A percentile compares a stretch with the other conserved stretches of the same genome.
Conservation (phyloP, 2,888 invertebrate genomes). For the Siphonodentalium dalli region DNA sequence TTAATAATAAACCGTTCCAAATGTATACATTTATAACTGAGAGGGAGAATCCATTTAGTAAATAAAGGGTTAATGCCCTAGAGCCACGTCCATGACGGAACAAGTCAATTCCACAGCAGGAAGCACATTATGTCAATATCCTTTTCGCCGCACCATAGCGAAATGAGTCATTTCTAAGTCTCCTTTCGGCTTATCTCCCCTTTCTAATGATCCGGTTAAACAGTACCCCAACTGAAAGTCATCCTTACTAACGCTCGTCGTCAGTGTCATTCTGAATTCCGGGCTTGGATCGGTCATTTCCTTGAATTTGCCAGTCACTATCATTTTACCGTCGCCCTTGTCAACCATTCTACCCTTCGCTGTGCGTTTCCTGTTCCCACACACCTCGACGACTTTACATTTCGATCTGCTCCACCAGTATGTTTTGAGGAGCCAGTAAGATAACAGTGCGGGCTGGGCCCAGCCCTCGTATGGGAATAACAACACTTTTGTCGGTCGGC, state of each 20-base stretch:
- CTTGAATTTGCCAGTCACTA: conserved; percentile 82
- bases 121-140: no score
- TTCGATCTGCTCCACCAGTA: conserved; percentile 86
- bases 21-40: no score
- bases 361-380: conserved; percentile 78
- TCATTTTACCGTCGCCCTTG: conserved; percentile 79
- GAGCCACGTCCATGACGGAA: no score
- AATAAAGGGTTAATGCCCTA: no score
- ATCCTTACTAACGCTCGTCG: conserved; percentile 82
- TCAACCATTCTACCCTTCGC: conserved; percentile 83
- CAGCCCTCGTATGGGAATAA: conserved; percentile 88
- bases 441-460: conserved; percentile 85
- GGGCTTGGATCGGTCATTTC: conserved; percentile 34
- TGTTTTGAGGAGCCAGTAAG: conserved; percentile 85
- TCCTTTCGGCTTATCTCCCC: conserved; percentile 75
- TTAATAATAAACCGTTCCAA: no score
- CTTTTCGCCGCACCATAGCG: conserved; percentile 83
- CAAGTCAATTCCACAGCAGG: no score
- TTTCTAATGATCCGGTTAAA: conserved; percentile 84
- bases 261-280: conserved; percentile 73
- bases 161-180: conserved; percentile 86
- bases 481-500: conserved; percentile 83
- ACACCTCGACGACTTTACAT: conserved; percentile 85
- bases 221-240: conserved; percentile 91
- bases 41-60: no score